Base-by-base conservation (phyloP, 2,113 vertebrate genomes). In the Manacus vitellinus region DNA sequence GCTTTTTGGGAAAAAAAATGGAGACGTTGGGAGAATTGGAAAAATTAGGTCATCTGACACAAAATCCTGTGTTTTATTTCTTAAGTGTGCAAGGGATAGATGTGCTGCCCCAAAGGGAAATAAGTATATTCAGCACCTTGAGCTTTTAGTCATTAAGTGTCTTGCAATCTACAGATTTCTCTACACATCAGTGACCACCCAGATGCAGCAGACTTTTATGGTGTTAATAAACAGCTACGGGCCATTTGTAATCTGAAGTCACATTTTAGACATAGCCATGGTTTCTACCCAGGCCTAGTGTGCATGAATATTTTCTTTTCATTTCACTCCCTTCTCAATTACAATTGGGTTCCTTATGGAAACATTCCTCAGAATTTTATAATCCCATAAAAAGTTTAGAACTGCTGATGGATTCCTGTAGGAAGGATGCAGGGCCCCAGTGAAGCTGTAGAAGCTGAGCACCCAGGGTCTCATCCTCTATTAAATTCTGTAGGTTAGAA, bases 351-450 rank as follows among this genome's bases (percentile, higher is more conserved):
- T 93, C 75, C 68, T 94, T 73, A 92, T 30, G 73, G 88, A 96
- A 95, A 92, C 83, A 89, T 65, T 92, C 76, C 86, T 81, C 37
- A 54, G 61, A 94, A 87, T 80, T 91, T 94, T 96, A 85, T 73
- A 91, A 83, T 46, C 73, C 61, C 41, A 12, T 88, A 96, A 88
- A 94, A 92, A 74, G 43, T 74, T 93, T 67, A 86, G 59, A 88
- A 27, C 27, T 68, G 49, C 46, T 86, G 84, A 58, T 30, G 56
- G 54, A 88, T 81, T 94, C 44, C 76, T 78, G 21, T 10, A 92
- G 37, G 75, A 95, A 81, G 37, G 73, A 85, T 46, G 37, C 24
- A 66, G 54, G 54, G 74, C 52, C 37, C 43, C 75, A 46, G 37
- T 70, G 74, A 93, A 85, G 35, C 7, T 49, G 41, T 14, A 81